Base-by-base conservation (phyloP, 2,888 invertebrate species). In the Macrophya annulata region DNA sequence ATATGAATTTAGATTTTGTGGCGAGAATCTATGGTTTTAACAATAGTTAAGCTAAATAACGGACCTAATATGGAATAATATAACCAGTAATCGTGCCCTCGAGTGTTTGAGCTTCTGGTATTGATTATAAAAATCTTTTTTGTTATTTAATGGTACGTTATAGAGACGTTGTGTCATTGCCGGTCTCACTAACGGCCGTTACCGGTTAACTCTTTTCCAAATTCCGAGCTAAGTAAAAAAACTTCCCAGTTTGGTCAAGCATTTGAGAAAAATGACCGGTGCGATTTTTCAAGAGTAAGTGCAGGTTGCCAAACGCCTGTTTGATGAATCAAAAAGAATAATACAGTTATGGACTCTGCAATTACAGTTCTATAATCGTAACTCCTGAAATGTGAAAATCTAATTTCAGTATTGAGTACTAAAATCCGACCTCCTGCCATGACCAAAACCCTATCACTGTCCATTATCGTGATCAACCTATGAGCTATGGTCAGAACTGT, bases 381-480 rank as follows among this genome's bases (percentile, higher is more conserved):
- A 25, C 15, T 45, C n/a, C 40, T 17, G 3, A 17, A 71, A 25
- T 21, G 25, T 21, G 4, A 1, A 10, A 25, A 65, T 21, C 4
- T 15, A 21, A n/a, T 68, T 4, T 5, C 10, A 51, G 76, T 84
- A 37, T 8, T 4, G 91, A 91, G 84, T 91, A 94, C 94, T 85
- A 96, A 96, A 84, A 97, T 95, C 21, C 94, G 93, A 0, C 99
- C 99, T 9, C 96, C 95, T 91, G 98, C 97, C 96, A 99, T 96
- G 1, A 98, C 98, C 91, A 98, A 94, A 31, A 98, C 96, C 86
- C 96, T 95, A 94, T 98, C 98, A 0, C 97, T 98, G 93, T 99
- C 98, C 96, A 99, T 98, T 87, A 99, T 97, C 0, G 98, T 99
- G 92, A 98, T 96, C 43, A 99, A 94, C 68, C 99, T 95, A 94